Conservation (phyloP, 2,888 invertebrate genomes). For the Chalcis sispes region DNA sequence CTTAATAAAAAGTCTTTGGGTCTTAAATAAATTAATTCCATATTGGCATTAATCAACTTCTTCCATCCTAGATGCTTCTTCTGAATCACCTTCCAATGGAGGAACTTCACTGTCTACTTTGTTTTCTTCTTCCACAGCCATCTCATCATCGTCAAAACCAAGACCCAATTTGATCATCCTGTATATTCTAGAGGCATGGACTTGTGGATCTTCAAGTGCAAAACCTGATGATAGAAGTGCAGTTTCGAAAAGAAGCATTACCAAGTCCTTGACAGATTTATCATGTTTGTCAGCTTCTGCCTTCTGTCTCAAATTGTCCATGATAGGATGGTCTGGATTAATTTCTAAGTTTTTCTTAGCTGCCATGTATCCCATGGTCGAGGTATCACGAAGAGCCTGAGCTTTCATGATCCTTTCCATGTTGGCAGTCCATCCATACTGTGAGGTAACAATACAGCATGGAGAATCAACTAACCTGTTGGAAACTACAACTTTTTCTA, state of each 20-base stretch:
- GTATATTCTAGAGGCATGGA: conserved; percentile 96
- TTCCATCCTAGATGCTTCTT: conserved; percentile 98
- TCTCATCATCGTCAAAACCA: conserved; percentile 97
- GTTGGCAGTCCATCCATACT: conserved; percentile 99
- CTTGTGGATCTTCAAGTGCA: conserved; percentile 95
- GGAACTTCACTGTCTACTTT: conserved; percentile 86
- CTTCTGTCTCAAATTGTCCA: conserved; percentile 93
- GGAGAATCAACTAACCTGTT: conserved; percentile 98
- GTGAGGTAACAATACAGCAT: conserved; percentile 99
- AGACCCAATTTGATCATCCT: conserved; percentile 99
- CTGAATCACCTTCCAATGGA: conserved; percentile 90
- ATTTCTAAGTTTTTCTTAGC: conserved; percentile 99
- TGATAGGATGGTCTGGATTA: conserved; percentile 96
- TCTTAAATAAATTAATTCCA: conserved; percentile 17
- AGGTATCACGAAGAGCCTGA: conserved; percentile 96
- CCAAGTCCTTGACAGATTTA: conserved; percentile 98
- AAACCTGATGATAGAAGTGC: conserved; percentile 97
- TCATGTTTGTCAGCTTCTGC: conserved; percentile 98
- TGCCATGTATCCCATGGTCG: conserved; percentile 99
- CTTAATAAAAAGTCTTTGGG: conserved; percentile 54
- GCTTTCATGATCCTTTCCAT: conserved; percentile 99
- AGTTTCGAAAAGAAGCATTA: conserved; percentile 96
- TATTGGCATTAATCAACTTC: conserved; percentile 93
- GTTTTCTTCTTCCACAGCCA: conserved; percentile 83
- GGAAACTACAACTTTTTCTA: conserved; percentile 97